Conservation (phyloP, 1,140 invertebrate genomes). For the Drosophila sechellia region DNA sequence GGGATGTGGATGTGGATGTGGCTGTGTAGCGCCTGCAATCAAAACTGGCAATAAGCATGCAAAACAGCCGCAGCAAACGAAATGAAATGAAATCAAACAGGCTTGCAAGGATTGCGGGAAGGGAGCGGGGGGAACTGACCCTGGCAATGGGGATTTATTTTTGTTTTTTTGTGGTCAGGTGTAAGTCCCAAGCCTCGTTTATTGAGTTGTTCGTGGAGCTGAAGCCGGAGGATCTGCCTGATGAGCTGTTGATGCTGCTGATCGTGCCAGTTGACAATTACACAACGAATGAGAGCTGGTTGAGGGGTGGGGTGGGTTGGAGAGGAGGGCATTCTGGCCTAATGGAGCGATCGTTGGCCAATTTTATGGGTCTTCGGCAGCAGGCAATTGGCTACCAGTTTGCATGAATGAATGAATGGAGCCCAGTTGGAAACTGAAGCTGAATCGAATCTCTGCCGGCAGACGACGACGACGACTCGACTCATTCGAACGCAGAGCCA, state of each 20-base stretch:
- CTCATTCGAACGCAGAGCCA: slow-evolving; percentile 49
- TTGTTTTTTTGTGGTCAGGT: slow-evolving; percentile 59
- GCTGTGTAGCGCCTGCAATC: slow-evolving; percentile 70
- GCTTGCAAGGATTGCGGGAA: slow-evolving; percentile 17
- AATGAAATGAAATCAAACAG: slow-evolving; percentile 76
- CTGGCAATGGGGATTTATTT: slow-evolving; percentile 47
- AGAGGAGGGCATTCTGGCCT: slow-evolving; percentile 25
- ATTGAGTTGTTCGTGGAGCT: slow-evolving; percentile 70
- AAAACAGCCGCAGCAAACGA: slow-evolving; percentile 64
- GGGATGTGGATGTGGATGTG: slow-evolving; percentile 18
- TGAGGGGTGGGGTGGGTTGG: background rate
- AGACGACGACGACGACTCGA: slow-evolving; percentile 7
- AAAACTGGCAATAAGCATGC: slow-evolving; percentile 80
- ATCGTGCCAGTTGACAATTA: slow-evolving; percentile 82
- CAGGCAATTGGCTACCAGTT: slow-evolving; percentile 70
- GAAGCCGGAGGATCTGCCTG: slow-evolving; percentile 41
- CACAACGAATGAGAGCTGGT: slow-evolving; percentile 48
- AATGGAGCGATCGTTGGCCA: slow-evolving; percentile 77
- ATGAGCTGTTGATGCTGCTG: slow-evolving; percentile 78
- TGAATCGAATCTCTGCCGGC: slow-evolving; percentile 11
- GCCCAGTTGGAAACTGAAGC: slow-evolving; percentile 11
- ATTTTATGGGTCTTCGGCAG: slow-evolving; percentile 65
- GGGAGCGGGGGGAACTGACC: slow-evolving; percentile 6
- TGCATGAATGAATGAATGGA: slow-evolving; percentile 75
- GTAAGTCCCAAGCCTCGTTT: slow-evolving; percentile 57